Conservation (phyloP, 2,113 vertebrate genomes). For the Hydropotes inermis region DNA sequence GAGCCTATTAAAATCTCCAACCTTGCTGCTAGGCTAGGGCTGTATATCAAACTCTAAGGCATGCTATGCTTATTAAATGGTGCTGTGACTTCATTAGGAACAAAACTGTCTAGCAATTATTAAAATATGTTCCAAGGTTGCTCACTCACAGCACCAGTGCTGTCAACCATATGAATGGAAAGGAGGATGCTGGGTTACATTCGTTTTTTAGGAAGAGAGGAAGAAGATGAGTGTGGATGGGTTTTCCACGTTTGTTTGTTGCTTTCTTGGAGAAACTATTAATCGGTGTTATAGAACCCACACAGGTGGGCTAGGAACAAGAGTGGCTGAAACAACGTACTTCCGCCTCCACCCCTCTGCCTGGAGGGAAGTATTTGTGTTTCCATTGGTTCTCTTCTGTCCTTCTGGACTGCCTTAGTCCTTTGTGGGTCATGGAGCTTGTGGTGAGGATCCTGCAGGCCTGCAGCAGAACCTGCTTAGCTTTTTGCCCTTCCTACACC, state of each 20-base stretch:
- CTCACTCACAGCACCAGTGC: neutral
- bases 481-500: neutral
- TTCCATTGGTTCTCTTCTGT: neutral
- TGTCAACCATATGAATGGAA: neutral
- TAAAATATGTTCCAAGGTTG: neutral
- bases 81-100: neutral
- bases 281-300: neutral
- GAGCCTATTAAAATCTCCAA: neutral
- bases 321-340: neutral
- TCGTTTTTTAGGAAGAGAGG: neutral
- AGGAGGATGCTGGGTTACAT: neutral
- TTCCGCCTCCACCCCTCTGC: fast-evolving
- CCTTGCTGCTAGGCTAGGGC: neutral
- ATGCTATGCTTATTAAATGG: neutral
- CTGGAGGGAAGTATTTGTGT: neutral
- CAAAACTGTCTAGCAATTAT: neutral
- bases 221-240: neutral
- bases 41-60: neutral
- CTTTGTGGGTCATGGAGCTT: neutral
- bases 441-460: fast-evolving
- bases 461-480: neutral
- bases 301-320: too few relatives aligned
- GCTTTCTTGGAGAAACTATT: neutral
- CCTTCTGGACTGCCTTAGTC: neutral
- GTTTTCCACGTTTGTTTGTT: neutral